Percentiles rank a stretch among this genome's conserved stretches.
Conservation (phyloP, 2,888 invertebrate species). For the Galeopsomyia nigrocyanea region DNA sequence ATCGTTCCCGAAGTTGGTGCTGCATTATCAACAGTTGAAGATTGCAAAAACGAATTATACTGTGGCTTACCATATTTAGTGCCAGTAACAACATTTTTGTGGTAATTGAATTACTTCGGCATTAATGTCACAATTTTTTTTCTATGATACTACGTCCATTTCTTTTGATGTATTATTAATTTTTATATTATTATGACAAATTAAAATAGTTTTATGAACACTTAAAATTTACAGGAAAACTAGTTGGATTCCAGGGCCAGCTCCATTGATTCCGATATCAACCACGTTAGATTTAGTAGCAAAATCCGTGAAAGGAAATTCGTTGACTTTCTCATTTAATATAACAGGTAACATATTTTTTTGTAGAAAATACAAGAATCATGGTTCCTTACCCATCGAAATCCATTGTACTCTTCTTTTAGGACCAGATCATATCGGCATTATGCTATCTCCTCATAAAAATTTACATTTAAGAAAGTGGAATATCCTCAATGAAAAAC, state of each 20-base stretch:
- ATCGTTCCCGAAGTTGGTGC: slow-evolving; percentile 72
- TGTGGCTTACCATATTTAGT: slow-evolving; percentile 87
- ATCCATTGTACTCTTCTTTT: slow-evolving; percentile 41
- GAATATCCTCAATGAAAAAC: slow-evolving; percentile 73
- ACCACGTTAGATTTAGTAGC: slow-evolving; percentile 70
- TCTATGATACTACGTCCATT: neutral
- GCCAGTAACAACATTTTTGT: slow-evolving; percentile 79
- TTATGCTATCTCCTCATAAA: slow-evolving; percentile 75
- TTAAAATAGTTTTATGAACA: neutral
- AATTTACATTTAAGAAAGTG: slow-evolving; percentile 73
- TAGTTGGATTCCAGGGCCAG: slow-evolving; percentile 74
- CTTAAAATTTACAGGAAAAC: slow-evolving; percentile 69
- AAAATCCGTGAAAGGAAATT: slow-evolving; percentile 64
- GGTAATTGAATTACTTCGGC: slow-evolving; percentile 62
- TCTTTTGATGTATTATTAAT: too few relatives aligned
- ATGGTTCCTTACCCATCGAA: slow-evolving; percentile 6
- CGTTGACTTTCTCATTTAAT: slow-evolving; percentile 69
- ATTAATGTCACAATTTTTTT: slow-evolving; percentile 11
- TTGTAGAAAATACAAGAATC: neutral
- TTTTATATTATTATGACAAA: too few relatives aligned
- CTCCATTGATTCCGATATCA: slow-evolving; percentile 70
- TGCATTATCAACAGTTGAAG: slow-evolving; percentile 69
- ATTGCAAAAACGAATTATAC: slow-evolving; percentile 77
- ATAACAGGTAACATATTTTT: slow-evolving; percentile 68
- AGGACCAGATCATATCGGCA: slow-evolving; percentile 79